Conservation (phyloP, 1,140 invertebrate genomes). For the Sinonovacula constricta region DNA sequence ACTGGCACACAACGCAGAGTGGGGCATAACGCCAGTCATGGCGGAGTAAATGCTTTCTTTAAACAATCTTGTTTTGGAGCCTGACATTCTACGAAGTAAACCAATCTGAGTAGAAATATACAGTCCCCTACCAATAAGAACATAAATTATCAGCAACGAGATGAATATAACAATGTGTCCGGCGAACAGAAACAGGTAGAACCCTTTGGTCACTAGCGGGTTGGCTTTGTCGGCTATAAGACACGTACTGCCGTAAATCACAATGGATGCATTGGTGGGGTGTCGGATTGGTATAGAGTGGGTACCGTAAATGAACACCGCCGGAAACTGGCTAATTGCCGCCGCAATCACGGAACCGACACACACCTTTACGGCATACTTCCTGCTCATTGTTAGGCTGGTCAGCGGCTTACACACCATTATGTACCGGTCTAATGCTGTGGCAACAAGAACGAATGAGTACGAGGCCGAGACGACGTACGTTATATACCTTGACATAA, state of each 20-base stretch:
- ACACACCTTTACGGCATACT: constrained; percentile 18
- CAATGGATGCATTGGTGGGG: neutral
- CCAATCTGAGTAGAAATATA: constrained; percentile 25
- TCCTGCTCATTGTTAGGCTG: constrained; percentile 10
- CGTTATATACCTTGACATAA: constrained; percentile 11
- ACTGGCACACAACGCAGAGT: too few relatives aligned
- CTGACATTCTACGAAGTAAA: neutral
- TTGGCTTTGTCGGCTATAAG: constrained; percentile 22
- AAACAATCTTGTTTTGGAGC: neutral
- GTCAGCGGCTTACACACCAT: constrained; percentile 37
- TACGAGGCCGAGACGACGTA: constrained; percentile 31
- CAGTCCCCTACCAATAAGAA: constrained; percentile 11
- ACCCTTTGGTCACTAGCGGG: constrained; percentile 11
- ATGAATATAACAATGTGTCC: constrained; percentile 31
- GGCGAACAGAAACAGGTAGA: constrained; percentile 28
- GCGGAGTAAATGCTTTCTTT: constrained; percentile 17
- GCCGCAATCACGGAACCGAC: constrained; percentile 3
- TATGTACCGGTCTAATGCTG: constrained; percentile 31
- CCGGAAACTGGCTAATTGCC: constrained; percentile 21
- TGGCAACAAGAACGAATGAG: constrained; percentile 34
- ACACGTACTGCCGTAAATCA: constrained; percentile 19
- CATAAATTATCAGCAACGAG: constrained; percentile 2
- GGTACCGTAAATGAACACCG: constrained; percentile 25
- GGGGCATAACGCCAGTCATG: constrained; percentile 24
- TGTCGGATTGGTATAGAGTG: neutral